These are phyloP conservation scores for Diuraphis noxia DNA, from an alignment of 1,140 invertebrate species.

Conservation along the genomic window DNA sequence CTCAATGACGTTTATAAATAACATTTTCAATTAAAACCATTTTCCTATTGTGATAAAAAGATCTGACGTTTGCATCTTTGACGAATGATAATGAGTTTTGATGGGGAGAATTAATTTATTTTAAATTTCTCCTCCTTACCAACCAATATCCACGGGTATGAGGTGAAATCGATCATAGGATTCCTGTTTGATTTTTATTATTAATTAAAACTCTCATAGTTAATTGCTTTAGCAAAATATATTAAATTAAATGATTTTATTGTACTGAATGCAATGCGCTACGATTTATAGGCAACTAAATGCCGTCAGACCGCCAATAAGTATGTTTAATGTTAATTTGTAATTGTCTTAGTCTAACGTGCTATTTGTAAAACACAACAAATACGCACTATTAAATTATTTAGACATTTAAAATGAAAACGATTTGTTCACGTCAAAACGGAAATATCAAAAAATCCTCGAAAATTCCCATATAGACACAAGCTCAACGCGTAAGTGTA, in stretches of 20 bases:
- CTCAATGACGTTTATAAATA: constrained; percentile 12
- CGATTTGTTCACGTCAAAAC: no score
- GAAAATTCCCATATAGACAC: no score
- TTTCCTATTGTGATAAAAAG: not conserved
- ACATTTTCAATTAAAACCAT: not conserved
- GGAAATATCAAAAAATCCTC: no score
- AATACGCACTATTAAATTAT: no score
- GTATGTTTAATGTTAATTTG: not conserved
- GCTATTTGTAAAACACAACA: not conserved
- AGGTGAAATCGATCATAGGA: not conserved
- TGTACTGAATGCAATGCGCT: not conserved
- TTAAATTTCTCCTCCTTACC: not conserved
- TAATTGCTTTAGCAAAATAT: not conserved
- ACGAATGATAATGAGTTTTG: not conserved
- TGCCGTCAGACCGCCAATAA: not conserved
- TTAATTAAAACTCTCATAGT: not conserved
- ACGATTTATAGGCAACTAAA: not conserved
- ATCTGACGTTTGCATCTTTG: not conserved
- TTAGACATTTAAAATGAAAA: no score
- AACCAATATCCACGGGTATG: not conserved
- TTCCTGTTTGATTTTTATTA: not conserved
- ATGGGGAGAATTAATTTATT: not conserved
- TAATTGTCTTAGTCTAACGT: not conserved
- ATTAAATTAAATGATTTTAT: not conserved
- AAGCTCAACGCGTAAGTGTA: no score